A percentile compares a stretch with the other conserved stretches of the same genome.
Evolutionary conservation across 1,140 invertebrate genomes (phyloP).

Genomic region (Nautilus pompilius): DNA sequence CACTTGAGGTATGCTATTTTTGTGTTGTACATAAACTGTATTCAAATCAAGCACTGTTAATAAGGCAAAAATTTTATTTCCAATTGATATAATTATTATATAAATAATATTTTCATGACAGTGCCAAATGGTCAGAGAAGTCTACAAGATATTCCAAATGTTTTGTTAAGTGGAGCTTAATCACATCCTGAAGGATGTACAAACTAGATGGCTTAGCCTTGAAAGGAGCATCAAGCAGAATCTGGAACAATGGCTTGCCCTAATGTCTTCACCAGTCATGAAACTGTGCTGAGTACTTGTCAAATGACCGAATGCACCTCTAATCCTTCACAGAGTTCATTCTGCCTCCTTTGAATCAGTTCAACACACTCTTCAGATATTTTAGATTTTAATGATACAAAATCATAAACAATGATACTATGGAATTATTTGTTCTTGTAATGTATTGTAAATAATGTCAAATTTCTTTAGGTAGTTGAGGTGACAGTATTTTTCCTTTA

Average conservation of each 20-base stretch:
- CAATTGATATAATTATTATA: no score
- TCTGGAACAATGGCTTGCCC: constrained; percentile 17
- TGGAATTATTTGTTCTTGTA: no score
- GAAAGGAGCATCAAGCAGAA: constrained; percentile 9
- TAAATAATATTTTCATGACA: no score
- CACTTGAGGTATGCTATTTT: background rate
- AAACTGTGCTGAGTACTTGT: constrained; percentile 9
- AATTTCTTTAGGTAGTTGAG: constrained; percentile 1
- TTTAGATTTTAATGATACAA: background rate
- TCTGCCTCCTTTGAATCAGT: constrained; percentile 13
- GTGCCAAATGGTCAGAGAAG: background rate
- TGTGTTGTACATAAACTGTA: background rate
- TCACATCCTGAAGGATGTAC: constrained; percentile 22
- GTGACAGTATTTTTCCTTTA: constrained; percentile 7
- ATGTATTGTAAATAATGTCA: background rate
- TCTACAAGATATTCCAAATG: constrained; percentile 11
- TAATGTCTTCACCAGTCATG: constrained; percentile 12
- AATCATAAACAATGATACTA: background rate
- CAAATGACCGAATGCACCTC: background rate
- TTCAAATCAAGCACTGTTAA: background rate
- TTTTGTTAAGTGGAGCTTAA: constrained; percentile 14
- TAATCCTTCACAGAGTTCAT: no score
- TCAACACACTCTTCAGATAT: constrained; percentile 19
- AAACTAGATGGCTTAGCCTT: constrained; percentile 23
- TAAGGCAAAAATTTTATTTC: background rate